These are phyloP conservation scores for Syrmaticus mikado DNA, from an alignment of 2,113 vertebrate genomes.

Conservation along the genomic window DNA sequence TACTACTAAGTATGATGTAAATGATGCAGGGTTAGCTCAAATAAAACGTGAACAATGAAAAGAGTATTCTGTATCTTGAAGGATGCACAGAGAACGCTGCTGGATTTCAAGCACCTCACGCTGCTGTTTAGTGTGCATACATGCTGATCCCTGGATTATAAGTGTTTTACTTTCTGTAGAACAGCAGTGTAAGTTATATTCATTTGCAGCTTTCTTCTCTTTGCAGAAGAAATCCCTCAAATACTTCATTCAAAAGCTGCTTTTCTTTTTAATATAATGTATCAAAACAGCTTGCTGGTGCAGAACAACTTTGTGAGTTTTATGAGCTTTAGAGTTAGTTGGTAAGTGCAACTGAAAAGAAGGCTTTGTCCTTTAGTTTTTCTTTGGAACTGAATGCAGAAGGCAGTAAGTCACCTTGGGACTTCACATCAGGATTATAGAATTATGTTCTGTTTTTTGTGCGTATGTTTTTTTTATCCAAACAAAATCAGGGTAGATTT, in stretches of 20 bases:
- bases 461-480: background rate
- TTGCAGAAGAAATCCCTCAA: background rate
- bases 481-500: background rate
- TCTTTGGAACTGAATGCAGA: background rate
- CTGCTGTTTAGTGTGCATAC: background rate
- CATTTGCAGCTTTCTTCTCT: background rate
- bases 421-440: background rate
- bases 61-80: background rate
- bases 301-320: background rate
- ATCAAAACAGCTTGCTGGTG: background rate
- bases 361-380: background rate
- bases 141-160: background rate
- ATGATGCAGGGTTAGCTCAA: background rate
- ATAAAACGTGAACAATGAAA: background rate
- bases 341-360: background rate
- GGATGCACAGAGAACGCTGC: background rate
- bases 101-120: conserved; percentile 15
- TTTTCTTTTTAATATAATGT: background rate
- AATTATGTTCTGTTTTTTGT: background rate
- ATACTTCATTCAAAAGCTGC: background rate
- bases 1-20: background rate
- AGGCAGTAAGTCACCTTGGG: background rate
- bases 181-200: background rate
- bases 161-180: background rate
- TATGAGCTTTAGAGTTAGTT: background rate